Base-by-base conservation (phyloP, 2,113 vertebrate genomes). In the Antennarius striatus region DNA sequence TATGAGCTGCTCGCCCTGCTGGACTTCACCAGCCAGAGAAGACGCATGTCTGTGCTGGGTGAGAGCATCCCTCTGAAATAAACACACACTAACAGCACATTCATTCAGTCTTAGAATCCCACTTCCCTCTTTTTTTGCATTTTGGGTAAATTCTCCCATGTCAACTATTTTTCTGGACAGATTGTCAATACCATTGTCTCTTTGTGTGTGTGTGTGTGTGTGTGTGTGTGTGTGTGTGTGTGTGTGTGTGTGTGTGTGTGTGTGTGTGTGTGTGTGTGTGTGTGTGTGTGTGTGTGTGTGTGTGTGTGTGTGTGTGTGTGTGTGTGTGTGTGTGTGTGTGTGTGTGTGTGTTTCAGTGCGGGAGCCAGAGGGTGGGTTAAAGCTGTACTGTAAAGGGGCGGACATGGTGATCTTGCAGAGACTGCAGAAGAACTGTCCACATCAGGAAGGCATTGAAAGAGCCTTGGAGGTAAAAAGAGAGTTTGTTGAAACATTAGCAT, bases 11-110 rank as follows among this genome's bases (percentile, higher is more conserved):
- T 98, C 75, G 94, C 96, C 17, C 86, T 98, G 75, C 76, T 99
- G 81, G 96, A 98, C 76, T 99, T 99, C 85, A 98, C 90, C 89
- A 98, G 96, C 1, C 68, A 84, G 8, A 94, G 98, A 66, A 94
- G 96, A 71, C 85, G 97, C 71, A 99, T 99, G 97, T 99, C 98
- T 0, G 89, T 99, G 2, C 84, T 99, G 54, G 94, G 97, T 99
- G 67, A 94, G 95, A 0, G 50, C 4, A 9, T 3, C 29, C 16
- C 53, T 17, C 29, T 17, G 8, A 36, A 40, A 42, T 16, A 15
- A 43, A 49, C 9, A 46, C 29, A 46, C 71, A 22, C 22, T 22
- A 22, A 22, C 22, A 22, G 22, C 40, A 22, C 16, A 53, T 29
- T 29, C 10, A 53, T 11, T 53, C 3, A 29, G 14, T 15, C 10